Evolutionary conservation across 64 coral and sea anemone species (phyloP), one percentile per base, ranked within the genome.

Genomic region (Astreopora myriophthalma): DNA sequence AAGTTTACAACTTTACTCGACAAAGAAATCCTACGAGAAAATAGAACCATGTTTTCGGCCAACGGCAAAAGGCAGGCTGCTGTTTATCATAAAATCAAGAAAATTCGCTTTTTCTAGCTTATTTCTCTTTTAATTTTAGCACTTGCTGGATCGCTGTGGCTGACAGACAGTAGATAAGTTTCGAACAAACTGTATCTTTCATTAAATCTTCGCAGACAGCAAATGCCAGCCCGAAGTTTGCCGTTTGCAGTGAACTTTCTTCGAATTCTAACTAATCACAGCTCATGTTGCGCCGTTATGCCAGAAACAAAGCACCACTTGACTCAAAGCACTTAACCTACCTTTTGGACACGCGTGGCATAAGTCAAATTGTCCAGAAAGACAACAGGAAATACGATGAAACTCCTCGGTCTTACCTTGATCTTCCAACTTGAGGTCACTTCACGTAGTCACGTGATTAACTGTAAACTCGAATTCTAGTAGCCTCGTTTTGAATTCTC

Each of bases 401-500:
- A 64, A 83, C 4, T n/a, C 3, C 22, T 5, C 2, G 34, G 36
- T 8, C 23, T 13, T 61, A 14, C 64, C 22, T 83, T 23, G 28
- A 83, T 62, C 22, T 64, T 0, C 34, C 55, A 83, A 83, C 20
- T 64, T 62, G 6, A 83, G 28, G 55, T 60, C 55, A 64, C 52
- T 63, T 22, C 1, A 13, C n/a, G 16, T 16, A 22, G 57, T 83
- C 79, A 83, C 32, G 79, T 83, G 79, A 64, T 8, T 8, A 9
- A 20, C 1, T 10, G 24, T 33, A 20, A 38, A 83, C 22, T 25
- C 17, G 61, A 83, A 2, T 24, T 3, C 20, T 13, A 3, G 13
- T 11, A 83, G 79, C 79, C 79, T 83, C 79, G 79, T 83, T 83
- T 65, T 83, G 55, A 83, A 35, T 83, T 24, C 22, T 35, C 28